Conservation (phyloP, 2,797 vertebrate genomes). For the Miichthys miiuy region DNA sequence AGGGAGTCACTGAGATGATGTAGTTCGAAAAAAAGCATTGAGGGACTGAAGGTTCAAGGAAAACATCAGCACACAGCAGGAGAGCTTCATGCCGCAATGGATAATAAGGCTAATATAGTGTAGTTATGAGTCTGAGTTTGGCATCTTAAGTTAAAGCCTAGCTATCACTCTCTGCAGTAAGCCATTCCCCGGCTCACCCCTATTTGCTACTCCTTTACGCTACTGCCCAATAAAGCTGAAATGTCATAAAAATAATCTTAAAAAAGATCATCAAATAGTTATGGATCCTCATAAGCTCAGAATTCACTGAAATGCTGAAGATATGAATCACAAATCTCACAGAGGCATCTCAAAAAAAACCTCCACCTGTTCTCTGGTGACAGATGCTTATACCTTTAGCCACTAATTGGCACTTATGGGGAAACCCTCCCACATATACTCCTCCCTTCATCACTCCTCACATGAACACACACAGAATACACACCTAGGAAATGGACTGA, state of each 20-base stretch:
- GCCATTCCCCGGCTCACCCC: conserved; percentile 48
- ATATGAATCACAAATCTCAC: conserved; percentile 59
- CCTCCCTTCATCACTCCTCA: conserved; percentile 50
- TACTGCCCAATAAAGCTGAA: conserved; percentile 64
- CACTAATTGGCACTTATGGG: conserved; percentile 77
- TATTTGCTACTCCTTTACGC: conserved; percentile 50
- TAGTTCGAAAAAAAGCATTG: conserved; percentile 30
- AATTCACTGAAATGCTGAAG: conserved; percentile 58
- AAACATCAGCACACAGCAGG: conserved; percentile 49
- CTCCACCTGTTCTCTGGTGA: conserved; percentile 68
- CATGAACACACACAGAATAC: conserved; percentile 46
- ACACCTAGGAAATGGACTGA: conserved; percentile 72
- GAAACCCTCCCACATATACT: conserved; percentile 62
- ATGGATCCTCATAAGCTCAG: conserved; percentile 66
- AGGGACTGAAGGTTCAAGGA: conserved; percentile 45
- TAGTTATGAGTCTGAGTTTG: conserved; percentile 61
- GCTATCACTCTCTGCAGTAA: conserved; percentile 45
- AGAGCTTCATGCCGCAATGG: conserved; percentile 53
- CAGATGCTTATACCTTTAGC: conserved; percentile 63
- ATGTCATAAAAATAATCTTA: conserved; percentile 68
- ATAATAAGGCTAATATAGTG: conserved; percentile 66
- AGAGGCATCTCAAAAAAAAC: conserved; percentile 39
- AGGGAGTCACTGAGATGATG: conserved; percentile 54
- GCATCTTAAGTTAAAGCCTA: conserved; percentile 56
- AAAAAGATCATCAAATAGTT: conserved; percentile 73